Evolutionary conservation across 2,888 invertebrate genomes (phyloP).

Genomic region (Steinernema scapterisci): DNA sequence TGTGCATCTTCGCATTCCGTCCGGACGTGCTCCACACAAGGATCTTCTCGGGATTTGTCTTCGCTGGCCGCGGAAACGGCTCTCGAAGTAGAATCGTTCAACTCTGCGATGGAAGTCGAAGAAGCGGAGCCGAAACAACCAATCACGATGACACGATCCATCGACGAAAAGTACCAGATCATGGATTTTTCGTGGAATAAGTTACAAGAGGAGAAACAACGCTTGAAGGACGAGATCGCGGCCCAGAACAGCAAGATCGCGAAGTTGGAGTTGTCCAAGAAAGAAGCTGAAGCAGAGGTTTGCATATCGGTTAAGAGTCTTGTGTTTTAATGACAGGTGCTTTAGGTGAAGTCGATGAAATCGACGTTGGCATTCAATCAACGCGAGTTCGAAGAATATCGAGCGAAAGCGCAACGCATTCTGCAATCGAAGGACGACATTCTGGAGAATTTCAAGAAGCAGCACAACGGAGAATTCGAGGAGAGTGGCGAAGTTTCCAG

Average conservation of each 20-base stretch:
- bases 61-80: neutral
- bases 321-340: slow-evolving; percentile 39
- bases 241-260: neutral
- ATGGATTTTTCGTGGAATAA: slow-evolving; percentile 23
- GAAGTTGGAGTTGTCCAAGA: slow-evolving; percentile 42
- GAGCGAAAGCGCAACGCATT: slow-evolving; percentile 79
- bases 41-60: neutral
- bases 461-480: neutral
- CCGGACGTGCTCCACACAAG: neutral
- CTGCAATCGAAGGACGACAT: slow-evolving; percentile 78
- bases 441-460: slow-evolving; percentile 73
- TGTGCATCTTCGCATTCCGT: neutral
- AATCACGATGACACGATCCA: neutral
- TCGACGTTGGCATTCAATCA: slow-evolving; percentile 69
- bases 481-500: neutral
- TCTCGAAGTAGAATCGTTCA: neutral
- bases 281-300: slow-evolving; percentile 68
- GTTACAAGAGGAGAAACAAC: slow-evolving; percentile 4
- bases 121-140: neutral
- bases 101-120: neutral
- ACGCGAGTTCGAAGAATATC: slow-evolving; percentile 78
- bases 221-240: slow-evolving; percentile 4
- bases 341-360: slow-evolving; percentile 69
- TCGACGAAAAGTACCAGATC: slow-evolving; percentile 21
- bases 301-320: slow-evolving; percentile 45